Base-by-base conservation (phyloP, 2,113 vertebrate genomes). In the Ibidorhyncha struthersii region DNA sequence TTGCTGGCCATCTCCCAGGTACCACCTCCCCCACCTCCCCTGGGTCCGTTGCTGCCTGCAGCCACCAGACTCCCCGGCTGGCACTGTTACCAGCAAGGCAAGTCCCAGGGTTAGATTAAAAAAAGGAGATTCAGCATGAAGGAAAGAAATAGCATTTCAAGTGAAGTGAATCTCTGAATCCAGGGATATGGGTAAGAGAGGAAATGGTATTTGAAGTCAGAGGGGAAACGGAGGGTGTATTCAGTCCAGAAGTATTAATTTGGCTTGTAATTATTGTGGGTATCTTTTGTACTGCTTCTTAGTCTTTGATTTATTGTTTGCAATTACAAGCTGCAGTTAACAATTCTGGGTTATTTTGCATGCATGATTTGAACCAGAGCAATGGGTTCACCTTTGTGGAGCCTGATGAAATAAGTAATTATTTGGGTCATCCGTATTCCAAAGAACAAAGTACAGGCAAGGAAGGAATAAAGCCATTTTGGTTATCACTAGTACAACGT, bases 391-490 rank as follows among this genome's bases (percentile, higher is more conserved):
- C 34, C 12, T 86, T 40, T 84, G 74, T 71, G 50, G 34, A 82
- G 29, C 32, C n/a, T 84, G 63, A 87, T 77, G 36, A 26, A 94
- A 62, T 30, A 73, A 27, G 30, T 52, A 65, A 84, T 77, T 61
- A 65, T 40, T 77, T 84, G 47, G 72, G 78, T 90, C 41, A 87
- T 82, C 61, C 18, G 4, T 36, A 66, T 74, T 82, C 61, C 25
- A 16, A 78, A 49, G 59, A 71, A 82, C 10, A 67, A 91, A 56
- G 36, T 70, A 38, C 14, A 50, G 29, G n/a, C 53, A 86, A 89
- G 43, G 50, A 86, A 89, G 41, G 81, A 87, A 58, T 55, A 71
- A 94, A 96, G 22, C n/a, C 16, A 12, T 89, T 58, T 45, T 65
- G 32, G 69, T 83, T 93, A 82, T 84, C 32, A 26, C 41, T 59